Percentiles rank a stretch among this genome's conserved stretches.
phyloP scores from a whole-genome alignment of 2,888 invertebrate genomes.

The Pheosia tremula region DNA sequence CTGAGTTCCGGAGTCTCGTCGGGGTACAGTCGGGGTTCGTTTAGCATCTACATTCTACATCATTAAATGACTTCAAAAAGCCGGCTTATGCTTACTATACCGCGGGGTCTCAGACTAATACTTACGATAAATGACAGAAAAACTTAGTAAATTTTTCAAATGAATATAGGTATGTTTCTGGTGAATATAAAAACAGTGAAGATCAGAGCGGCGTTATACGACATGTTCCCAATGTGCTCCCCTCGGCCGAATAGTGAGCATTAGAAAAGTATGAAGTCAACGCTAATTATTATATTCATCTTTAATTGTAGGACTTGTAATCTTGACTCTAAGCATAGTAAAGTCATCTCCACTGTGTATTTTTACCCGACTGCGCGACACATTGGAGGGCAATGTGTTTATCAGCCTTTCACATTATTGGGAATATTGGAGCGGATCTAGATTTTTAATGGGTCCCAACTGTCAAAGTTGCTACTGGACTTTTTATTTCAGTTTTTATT shows the following conservation, averaged over 20 bases:
- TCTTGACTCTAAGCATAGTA: too few relatives aligned
- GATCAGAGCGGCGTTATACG: slow-evolving; percentile 56
- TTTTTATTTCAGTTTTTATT: too few relatives aligned
- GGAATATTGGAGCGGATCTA: too few relatives aligned
- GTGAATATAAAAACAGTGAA: slow-evolving; percentile 50
- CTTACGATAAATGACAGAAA: slow-evolving; percentile 37
- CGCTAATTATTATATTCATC: slow-evolving; percentile 19
- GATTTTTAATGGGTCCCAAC: too few relatives aligned
- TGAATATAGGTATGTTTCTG: slow-evolving; percentile 37
- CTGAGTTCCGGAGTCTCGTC: background rate
- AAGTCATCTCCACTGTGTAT: too few relatives aligned
- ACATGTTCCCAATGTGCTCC: slow-evolving; percentile 42
- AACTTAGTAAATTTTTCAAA: slow-evolving; percentile 40
- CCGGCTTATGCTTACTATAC: slow-evolving; percentile 33
- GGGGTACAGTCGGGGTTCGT: slow-evolving; percentile 18
- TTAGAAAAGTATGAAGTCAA: slow-evolving; percentile 23
- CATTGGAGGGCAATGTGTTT: too few relatives aligned
- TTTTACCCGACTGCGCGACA: too few relatives aligned
- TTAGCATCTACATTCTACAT: slow-evolving; percentile 38
- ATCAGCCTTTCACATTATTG: too few relatives aligned
- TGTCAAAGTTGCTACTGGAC: too few relatives aligned
- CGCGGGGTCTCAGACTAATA: slow-evolving; percentile 21
- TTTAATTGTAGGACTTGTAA: slow-evolving; percentile 23
- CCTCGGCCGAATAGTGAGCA: slow-evolving; percentile 36
- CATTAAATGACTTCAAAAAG: slow-evolving; percentile 39